Conservation (phyloP, 2,797 vertebrate species). For the Halcyon leucocephala region DNA sequence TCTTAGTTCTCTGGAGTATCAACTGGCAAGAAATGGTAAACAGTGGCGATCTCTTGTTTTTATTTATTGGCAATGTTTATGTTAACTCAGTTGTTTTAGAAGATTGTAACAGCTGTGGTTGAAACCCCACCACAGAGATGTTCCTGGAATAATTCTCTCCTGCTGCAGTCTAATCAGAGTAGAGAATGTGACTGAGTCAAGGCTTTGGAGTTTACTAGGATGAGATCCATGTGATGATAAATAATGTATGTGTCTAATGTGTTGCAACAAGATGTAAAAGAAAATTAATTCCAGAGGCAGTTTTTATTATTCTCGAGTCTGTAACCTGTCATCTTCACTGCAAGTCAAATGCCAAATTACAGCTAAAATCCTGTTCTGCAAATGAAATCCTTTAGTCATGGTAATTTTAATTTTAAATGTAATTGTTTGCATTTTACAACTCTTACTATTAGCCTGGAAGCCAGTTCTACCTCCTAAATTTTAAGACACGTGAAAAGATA, state of each 20-base stretch:
- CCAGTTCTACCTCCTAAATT: background rate
- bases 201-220: slow-evolving; percentile 29
- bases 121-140: slow-evolving; percentile 2
- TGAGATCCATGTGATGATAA: slow-evolving; percentile 28
- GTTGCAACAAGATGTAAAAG: slow-evolving; percentile 37
- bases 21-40: background rate
- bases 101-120: background rate
- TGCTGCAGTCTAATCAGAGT: background rate
- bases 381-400: slow-evolving; percentile 58
- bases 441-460: slow-evolving; percentile 27
- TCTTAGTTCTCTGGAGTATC: background rate
- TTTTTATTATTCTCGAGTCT: slow-evolving; percentile 51
- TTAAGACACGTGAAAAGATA: background rate
- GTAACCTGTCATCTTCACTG: slow-evolving; percentile 31
- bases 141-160: slow-evolving; percentile 35
- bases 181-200: slow-evolving; percentile 3
- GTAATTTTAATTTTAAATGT: slow-evolving; percentile 65
- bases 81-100: background rate
- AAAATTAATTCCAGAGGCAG: slow-evolving; percentile 59
- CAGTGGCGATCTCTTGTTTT: background rate
- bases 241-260: slow-evolving; percentile 51
- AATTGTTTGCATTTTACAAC: slow-evolving; percentile 54
- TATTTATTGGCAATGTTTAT: slow-evolving; percentile 4
- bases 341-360: slow-evolving; percentile 47
- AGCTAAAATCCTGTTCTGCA: slow-evolving; percentile 46